Conservation (phyloP, 2,888 invertebrate species). For the Cephus spinipes region DNA sequence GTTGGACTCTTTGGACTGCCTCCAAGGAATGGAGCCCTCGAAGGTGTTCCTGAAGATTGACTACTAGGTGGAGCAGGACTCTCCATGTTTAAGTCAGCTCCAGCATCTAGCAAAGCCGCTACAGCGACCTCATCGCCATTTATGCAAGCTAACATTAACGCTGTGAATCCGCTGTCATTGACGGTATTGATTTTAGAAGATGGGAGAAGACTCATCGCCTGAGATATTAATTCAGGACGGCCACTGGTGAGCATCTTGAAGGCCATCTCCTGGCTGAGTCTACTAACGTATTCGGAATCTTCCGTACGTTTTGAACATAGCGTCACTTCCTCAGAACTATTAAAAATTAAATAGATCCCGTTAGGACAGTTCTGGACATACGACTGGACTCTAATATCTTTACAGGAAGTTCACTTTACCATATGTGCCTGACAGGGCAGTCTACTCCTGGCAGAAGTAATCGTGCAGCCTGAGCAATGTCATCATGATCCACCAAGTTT, state of each 20-base stretch:
- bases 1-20: constrained; percentile 64
- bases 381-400: not conserved
- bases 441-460: constrained; percentile 89
- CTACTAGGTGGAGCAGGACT: constrained; percentile 71
- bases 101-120: constrained; percentile 79
- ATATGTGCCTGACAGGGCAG: constrained; percentile 84
- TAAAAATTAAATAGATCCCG: constrained; percentile 9
- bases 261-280: constrained; percentile 79
- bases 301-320: constrained; percentile 65
- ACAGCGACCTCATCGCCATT: constrained; percentile 84
- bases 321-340: constrained; percentile 72
- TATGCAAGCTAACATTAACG: constrained; percentile 85
- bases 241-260: constrained; percentile 87
- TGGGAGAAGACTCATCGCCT: constrained; percentile 82
- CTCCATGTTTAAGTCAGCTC: constrained; percentile 86
- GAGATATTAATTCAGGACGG: constrained; percentile 80
- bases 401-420: constrained; percentile 61
- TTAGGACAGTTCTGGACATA: not conserved
- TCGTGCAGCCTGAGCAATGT: constrained; percentile 89
- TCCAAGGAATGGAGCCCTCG: constrained; percentile 36
- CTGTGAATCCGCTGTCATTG: constrained; percentile 83
- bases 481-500: constrained; percentile 83
- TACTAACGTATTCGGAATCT: constrained; percentile 71
- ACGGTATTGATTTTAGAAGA: constrained; percentile 80
- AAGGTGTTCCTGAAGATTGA: constrained; percentile 47